These are phyloP conservation scores for Aquatica leii DNA, from an alignment of 2,888 invertebrate species.

Conservation along the genomic window DNA sequence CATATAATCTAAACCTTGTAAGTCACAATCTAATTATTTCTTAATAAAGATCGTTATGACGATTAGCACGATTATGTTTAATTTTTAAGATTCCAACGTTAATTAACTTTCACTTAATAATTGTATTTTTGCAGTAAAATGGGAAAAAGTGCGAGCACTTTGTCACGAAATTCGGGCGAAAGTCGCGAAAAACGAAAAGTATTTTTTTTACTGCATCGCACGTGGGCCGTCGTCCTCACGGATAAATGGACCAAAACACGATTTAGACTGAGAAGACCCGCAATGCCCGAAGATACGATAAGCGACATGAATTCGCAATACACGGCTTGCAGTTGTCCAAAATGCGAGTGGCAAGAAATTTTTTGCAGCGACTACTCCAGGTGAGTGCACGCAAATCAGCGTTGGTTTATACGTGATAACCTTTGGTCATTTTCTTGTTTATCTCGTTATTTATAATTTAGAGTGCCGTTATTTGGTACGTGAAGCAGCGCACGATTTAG, in stretches of 20 bases:
- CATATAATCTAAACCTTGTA: too few species aligned
- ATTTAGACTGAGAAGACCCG: slow-evolving; percentile 22
- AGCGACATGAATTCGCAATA: slow-evolving; percentile 54
- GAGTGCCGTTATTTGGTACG: too few species aligned
- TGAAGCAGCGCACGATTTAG: too few species aligned
- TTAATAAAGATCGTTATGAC: too few species aligned
- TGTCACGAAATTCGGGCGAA: slow-evolving; percentile 32
- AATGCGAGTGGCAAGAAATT: slow-evolving; percentile 53
- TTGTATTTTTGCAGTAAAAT: slow-evolving; percentile 18
- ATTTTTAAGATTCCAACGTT: background rate
- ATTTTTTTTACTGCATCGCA: slow-evolving; percentile 54
- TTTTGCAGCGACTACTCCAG: slow-evolving; percentile 42
- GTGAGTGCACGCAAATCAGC: slow-evolving; percentile 31
- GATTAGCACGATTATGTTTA: too few species aligned
- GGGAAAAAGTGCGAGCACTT: slow-evolving; percentile 37
- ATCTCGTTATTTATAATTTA: too few species aligned
- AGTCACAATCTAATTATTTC: too few species aligned
- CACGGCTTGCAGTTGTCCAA: slow-evolving; percentile 55
- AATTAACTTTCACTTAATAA: too few species aligned
- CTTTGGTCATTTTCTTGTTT: too few species aligned
- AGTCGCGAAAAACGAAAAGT: slow-evolving; percentile 42
- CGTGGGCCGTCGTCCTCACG: slow-evolving; percentile 55
- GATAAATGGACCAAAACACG: slow-evolving; percentile 49
- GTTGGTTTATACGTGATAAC: background rate
- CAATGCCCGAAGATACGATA: slow-evolving; percentile 23